Conservation (phyloP, 2,888 invertebrate genomes). For the Dugesia japonica region DNA sequence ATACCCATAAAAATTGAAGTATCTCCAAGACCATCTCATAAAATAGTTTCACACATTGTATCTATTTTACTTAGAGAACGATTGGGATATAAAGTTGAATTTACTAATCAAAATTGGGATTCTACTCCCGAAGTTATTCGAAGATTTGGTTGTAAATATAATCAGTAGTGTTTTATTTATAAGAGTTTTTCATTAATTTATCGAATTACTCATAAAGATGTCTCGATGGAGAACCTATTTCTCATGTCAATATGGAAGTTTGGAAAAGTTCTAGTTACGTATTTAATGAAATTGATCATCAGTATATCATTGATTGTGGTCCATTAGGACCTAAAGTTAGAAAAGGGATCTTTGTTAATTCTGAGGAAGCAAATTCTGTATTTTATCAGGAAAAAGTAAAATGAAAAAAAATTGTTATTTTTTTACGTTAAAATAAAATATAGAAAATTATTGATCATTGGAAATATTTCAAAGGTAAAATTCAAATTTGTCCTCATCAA, state of each 20-base stretch:
- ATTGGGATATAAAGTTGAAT: slow-evolving; percentile 28
- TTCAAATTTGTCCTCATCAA: background rate
- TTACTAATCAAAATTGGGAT: slow-evolving; percentile 26
- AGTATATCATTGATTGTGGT: slow-evolving; percentile 30
- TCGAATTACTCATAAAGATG: too few species aligned
- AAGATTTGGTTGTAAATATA: slow-evolving; percentile 4
- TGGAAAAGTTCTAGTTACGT: slow-evolving; percentile 31
- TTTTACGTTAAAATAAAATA: too few species aligned
- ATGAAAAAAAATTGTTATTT: too few species aligned
- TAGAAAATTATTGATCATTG: slow-evolving; percentile 2
- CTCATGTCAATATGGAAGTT: slow-evolving; percentile 28
- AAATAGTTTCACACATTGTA: slow-evolving; percentile 26
- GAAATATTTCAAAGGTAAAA: background rate
- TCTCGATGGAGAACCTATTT: background rate
- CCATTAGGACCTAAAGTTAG: slow-evolving; percentile 30
- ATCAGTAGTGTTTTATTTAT: background rate
- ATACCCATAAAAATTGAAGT: slow-evolving; percentile 10
- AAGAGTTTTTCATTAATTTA: too few species aligned
- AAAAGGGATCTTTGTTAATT: slow-evolving; percentile 1
- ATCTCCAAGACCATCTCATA: slow-evolving; percentile 24
- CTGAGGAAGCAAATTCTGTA: background rate
- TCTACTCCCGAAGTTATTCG: background rate
- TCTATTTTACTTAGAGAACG: slow-evolving; percentile 26
- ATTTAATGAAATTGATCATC: background rate
- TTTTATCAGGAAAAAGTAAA: too few species aligned